Evolutionary conservation across 30 jellyfish, hydroid and myxozoan species (phyloP), one percentile per base, ranked within the genome.

Genomic region (Sanderia malayensis): DNA sequence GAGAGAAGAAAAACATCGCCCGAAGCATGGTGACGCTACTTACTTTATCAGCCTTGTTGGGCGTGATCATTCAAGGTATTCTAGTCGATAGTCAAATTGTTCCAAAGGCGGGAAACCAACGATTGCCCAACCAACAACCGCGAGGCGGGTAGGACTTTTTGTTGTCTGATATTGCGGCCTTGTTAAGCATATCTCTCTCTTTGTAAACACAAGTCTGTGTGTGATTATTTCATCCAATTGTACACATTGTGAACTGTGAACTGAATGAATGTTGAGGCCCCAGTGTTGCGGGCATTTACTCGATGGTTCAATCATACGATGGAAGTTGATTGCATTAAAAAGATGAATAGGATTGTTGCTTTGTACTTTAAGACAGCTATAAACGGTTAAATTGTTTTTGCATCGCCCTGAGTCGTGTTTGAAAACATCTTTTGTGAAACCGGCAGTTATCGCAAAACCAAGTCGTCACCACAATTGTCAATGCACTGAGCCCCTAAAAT

Each of bases 141-240:
- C 49, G 88, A 76, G 88, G 88, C 41, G 88, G 88, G 88, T 76
- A 31, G 62, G 88, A 32, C 72, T 9, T 45, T 37, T 17, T 34
- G 25, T 58, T 41, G 8, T 41, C 55, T n/a, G n/a, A 6, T 41
- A 41, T 41, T 41, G 55, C 55, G 8, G 11, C 55, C 8, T 6
- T 41, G 15, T 41, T 41, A 6, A 15, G 15, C 8, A 41, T 41
- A 6, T 41, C 55, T 41, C 55, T 15, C 55, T 41, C 11, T 41
- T 41, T 41, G 15, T 41, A 6, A n/a, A n/a, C n/a, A n/a, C n/a
- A n/a, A n/a, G n/a, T n/a, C n/a, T n/a, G n/a, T n/a, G n/a, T n/a
- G n/a, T n/a, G n/a, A n/a, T n/a, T n/a, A n/a, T n/a, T n/a, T n/a
- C n/a, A n/a, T n/a, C n/a, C n/a, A n/a, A n/a, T n/a, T n/a, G n/a